Conservation (phyloP, 2,113 vertebrate genomes). For the Vulpes vulpes region DNA sequence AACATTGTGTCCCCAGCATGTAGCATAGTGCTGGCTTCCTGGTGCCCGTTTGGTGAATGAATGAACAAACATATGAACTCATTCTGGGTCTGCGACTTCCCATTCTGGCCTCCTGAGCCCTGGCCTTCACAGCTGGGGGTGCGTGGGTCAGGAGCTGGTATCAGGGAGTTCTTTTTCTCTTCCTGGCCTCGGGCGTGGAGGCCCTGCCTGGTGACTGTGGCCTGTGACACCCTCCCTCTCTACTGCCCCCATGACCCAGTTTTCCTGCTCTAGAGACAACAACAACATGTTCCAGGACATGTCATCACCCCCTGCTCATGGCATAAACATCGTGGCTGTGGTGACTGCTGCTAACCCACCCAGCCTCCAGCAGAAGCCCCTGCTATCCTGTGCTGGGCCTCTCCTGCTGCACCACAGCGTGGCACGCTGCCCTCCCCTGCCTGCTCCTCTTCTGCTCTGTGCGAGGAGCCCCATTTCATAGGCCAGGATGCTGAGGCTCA, state of each 20-base stretch:
- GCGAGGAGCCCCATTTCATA: background rate
- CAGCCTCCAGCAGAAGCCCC: background rate
- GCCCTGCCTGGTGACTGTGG: background rate
- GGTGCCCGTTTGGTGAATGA: background rate
- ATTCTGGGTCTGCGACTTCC: background rate
- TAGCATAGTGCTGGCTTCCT: background rate
- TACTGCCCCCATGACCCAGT: background rate
- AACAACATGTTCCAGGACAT: background rate
- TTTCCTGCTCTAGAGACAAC: background rate
- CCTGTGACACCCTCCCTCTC: background rate
- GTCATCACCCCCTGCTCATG: background rate
- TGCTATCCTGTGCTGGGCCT: rapidly evolving
- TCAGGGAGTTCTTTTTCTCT: background rate
- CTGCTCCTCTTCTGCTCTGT: background rate
- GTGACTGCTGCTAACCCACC: rapidly evolving
- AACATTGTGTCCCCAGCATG: background rate
- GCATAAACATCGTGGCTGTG: background rate
- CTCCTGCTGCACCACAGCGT: background rate
- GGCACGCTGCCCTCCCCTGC: background rate
- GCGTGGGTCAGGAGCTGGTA: background rate
- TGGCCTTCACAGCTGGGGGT: too few species aligned
- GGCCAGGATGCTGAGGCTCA: background rate
- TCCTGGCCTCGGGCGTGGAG: background rate
- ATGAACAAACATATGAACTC: background rate
- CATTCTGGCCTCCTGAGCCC: too few species aligned